Conservation (phyloP, 2,888 invertebrate species). For the Amorpha juglandis region DNA sequence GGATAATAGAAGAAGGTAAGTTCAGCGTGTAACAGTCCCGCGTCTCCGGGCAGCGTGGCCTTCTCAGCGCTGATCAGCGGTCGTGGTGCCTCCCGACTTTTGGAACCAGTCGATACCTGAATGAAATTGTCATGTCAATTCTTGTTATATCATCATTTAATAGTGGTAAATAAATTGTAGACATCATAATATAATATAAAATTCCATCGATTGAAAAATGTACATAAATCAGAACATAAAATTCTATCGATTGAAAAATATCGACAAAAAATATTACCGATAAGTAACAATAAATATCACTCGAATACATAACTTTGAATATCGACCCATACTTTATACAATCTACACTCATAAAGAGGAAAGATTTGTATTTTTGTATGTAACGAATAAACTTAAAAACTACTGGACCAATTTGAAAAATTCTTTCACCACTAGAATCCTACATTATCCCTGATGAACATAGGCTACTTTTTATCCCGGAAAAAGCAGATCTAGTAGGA, state of each 20-base stretch:
- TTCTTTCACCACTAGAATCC: too few relatives aligned
- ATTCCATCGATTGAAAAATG: not conserved
- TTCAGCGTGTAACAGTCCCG: slow-evolving; percentile 97
- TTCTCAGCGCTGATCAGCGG: slow-evolving; percentile 87
- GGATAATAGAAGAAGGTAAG: slow-evolving; percentile 98
- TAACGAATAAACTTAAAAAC: too few relatives aligned
- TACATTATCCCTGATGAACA: too few relatives aligned
- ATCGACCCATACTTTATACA: too few relatives aligned
- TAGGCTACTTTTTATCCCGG: too few relatives aligned
- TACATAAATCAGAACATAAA: not conserved
- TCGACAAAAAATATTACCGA: not conserved
- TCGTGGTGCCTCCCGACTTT: slow-evolving; percentile 64
- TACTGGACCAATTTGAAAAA: too few relatives aligned
- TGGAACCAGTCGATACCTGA: slow-evolving; percentile 77
- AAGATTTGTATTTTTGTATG: too few relatives aligned
- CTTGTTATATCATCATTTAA: not conserved
- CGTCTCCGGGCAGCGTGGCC: slow-evolving; percentile 94
- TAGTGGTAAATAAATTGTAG: too few relatives aligned
- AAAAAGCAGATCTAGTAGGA: too few relatives aligned
- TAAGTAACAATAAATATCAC: not conserved
- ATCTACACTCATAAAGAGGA: too few relatives aligned
- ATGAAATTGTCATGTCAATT: not conserved
- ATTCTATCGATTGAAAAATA: not conserved
- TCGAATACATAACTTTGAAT: too few relatives aligned
- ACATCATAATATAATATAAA: too few relatives aligned